Evolutionary conservation across 1,140 invertebrate genomes (phyloP).

Genomic region (Trichonephila inaurata): DNA sequence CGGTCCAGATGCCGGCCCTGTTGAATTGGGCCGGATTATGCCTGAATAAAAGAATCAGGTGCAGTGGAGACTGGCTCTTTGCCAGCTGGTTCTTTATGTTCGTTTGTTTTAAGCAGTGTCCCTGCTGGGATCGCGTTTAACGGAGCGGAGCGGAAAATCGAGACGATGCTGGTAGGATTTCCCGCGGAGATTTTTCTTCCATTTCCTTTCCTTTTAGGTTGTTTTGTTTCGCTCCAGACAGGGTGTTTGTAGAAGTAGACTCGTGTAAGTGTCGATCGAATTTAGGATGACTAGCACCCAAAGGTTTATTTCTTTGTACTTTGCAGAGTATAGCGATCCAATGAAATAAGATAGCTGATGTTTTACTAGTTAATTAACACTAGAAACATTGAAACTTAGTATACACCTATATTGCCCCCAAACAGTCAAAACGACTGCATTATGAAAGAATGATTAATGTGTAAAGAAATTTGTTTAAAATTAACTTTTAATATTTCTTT

Average conservation of each 20-base stretch:
- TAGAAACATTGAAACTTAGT: no score
- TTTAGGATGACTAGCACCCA: no score
- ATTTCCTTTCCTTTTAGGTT: background rate
- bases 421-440: no score
- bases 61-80: background rate
- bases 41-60: background rate
- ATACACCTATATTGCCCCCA: no score
- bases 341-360: no score
- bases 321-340: no score
- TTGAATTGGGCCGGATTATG: background rate
- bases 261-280: background rate
- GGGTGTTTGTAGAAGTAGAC: background rate
- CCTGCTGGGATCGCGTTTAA: background rate
- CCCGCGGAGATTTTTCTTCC: background rate
- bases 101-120: conserved; percentile 14
- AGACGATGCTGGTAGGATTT: background rate
- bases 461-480: no score
- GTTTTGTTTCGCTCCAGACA: background rate
- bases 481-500: no score
- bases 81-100: background rate
- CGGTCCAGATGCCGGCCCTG: background rate
- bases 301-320: no score
- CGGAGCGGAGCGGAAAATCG: background rate
- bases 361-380: no score
- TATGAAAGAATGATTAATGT: no score